Conservation (phyloP, 1,140 invertebrate species). For the Ctenoplectra terminalis region DNA sequence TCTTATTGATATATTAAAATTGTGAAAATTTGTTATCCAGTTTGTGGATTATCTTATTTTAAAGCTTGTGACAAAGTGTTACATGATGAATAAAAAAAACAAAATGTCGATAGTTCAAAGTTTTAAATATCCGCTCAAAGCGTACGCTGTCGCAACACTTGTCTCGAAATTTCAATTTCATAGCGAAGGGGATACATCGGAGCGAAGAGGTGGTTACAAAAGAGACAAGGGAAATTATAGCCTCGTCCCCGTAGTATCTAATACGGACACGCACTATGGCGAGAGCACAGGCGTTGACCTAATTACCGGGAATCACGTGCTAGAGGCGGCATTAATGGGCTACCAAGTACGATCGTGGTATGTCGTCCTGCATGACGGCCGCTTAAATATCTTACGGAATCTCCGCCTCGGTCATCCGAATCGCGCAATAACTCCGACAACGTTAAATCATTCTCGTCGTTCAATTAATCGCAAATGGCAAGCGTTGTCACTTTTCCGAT, state of each 20-base stretch:
- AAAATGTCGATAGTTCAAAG: too few species aligned
- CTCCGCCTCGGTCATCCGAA: not conserved
- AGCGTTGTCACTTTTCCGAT: not conserved
- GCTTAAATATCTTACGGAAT: slow-evolving; percentile 60
- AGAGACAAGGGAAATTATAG: slow-evolving; percentile 32
- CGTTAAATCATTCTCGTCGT: slow-evolving; percentile 22
- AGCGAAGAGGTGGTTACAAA: not conserved
- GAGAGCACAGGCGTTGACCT: slow-evolving; percentile 56
- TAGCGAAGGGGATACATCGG: not conserved
- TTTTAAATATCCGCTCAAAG: not conserved
- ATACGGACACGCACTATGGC: slow-evolving; percentile 41
- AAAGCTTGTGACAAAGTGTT: too few species aligned
- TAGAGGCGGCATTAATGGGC: slow-evolving; percentile 52
- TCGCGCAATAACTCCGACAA: not conserved
- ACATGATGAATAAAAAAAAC: too few species aligned
- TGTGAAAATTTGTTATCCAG: too few species aligned
- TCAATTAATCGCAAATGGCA: slow-evolving; percentile 16
- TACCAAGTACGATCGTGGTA: slow-evolving; percentile 46
- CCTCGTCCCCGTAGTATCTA: slow-evolving; percentile 7
- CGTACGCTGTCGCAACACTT: not conserved
- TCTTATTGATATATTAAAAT: too few species aligned
- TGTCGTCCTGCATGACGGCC: slow-evolving; percentile 23
- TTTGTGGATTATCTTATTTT: too few species aligned
- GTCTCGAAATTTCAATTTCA: not conserved
- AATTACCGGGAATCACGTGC: slow-evolving; percentile 55